Evolutionary conservation across 1,140 invertebrate species (phyloP).

Genomic region (Calliphora vicina): DNA sequence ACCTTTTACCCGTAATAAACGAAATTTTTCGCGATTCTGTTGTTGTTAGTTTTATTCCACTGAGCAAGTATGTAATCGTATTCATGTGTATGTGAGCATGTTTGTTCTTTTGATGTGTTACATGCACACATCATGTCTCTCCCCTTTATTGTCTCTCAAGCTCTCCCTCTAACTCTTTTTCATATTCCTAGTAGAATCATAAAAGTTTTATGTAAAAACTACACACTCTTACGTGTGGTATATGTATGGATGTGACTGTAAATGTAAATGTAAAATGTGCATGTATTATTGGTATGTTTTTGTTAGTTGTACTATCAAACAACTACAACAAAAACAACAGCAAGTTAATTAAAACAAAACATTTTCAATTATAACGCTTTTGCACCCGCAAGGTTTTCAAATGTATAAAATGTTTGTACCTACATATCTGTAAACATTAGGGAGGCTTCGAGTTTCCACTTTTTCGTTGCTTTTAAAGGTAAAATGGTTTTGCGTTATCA

Average conservation of each 20-base stretch:
- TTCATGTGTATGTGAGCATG: not conserved
- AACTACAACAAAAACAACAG: not conserved
- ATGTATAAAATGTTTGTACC: no score
- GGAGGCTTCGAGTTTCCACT: no score
- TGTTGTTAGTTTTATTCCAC: not conserved
- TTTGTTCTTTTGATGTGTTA: not conserved
- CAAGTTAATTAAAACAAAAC: constrained; percentile 1
- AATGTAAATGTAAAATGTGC: not conserved
- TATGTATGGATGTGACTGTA: not conserved
- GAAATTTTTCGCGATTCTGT: not conserved
- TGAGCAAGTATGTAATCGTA: no score
- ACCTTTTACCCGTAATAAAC: not conserved
- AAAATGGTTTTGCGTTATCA: no score
- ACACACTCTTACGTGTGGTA: no score
- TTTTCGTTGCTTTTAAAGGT: no score
- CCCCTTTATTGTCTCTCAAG: no score
- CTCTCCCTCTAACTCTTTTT: no score
- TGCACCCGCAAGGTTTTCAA: not conserved
- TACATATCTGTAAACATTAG: no score
- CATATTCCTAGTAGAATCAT: no score
- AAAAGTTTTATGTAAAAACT: no score
- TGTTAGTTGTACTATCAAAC: not conserved
- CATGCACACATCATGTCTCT: no score
- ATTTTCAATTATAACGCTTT: not conserved
- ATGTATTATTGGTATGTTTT: not conserved